Base-by-base conservation (phyloP, 2,113 vertebrate genomes). In the Neogale vison region DNA sequence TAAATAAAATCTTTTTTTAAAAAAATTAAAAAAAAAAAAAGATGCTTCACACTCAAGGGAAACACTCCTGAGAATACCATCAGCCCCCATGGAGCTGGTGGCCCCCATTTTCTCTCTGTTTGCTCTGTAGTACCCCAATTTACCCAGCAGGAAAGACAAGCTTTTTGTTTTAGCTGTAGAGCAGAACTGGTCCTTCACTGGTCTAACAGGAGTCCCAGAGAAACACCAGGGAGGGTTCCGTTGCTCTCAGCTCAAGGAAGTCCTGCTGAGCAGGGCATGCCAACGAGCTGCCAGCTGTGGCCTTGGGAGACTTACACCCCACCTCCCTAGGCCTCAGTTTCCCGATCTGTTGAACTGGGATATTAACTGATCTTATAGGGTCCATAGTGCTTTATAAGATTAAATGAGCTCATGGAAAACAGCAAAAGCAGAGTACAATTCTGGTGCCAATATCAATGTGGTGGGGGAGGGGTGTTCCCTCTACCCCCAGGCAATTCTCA, bases 21-120 rank as follows among this genome's bases (percentile, higher is more conserved):
- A 52, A 52, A 52, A 52, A 15, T 42, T 5, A 17, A 17, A 52
- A 52, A 52, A 17, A 50, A 15, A 52, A 52, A 52, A 52, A 50
- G 15, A 45, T 0, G 5, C 0, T 0, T 8, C 17, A 0, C 52
- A 55, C 45, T n/a, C 5, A 21, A 39, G 36, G 6, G 74, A 34
- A 42, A 15, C 18, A 3, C 12, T 14, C 17, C 72, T 24, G 10
- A 50, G 31, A 86, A 47, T 10, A 29, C 15, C 26, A 7, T 4
- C 24, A 21, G 45, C 74, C 0, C 36, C 55, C 0, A 4, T 61
- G 59, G 18, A 96, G 31, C 21, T 1, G 0, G 7, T 4, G 5
- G 45, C 5, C 6, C 14, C 67, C 26, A 13, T 7, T n/a, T 47
- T 4, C 59, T 36, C 57, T 57, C 72, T 15, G 39, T 23, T 36